These are phyloP conservation scores for Cephus spinipes DNA, from an alignment of 2,888 invertebrate genomes.

Conservation along the genomic window DNA sequence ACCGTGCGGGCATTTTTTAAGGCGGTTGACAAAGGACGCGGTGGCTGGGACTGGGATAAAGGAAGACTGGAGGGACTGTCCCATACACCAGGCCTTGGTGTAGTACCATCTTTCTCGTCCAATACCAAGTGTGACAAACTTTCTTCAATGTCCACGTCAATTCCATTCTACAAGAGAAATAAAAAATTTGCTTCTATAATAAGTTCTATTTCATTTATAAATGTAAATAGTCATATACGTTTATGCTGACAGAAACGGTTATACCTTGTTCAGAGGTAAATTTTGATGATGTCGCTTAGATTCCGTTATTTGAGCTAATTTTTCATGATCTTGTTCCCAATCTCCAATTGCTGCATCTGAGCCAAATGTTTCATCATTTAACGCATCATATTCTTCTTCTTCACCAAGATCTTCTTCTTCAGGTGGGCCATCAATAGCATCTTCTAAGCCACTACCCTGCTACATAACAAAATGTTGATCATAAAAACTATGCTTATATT, in stretches of 20 bases:
- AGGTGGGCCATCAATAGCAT: slow-evolving; percentile 62
- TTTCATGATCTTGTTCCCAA: slow-evolving; percentile 81
- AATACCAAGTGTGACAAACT: slow-evolving; percentile 72
- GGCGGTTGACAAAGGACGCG: slow-evolving; percentile 36
- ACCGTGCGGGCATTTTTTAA: slow-evolving; percentile 78
- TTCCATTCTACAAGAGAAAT: slow-evolving; percentile 44
- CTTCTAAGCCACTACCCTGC: slow-evolving; percentile 51
- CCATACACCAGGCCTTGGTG: slow-evolving; percentile 68
- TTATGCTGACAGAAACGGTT: neutral
- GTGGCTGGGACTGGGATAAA: slow-evolving; percentile 41
- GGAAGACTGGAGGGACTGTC: slow-evolving; percentile 61
- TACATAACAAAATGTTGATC: neutral
- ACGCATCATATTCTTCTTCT: slow-evolving; percentile 90
- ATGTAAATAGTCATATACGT: neutral
- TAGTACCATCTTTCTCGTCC: slow-evolving; percentile 70
- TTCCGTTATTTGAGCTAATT: slow-evolving; percentile 74
- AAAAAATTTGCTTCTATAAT: neutral
- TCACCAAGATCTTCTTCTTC: slow-evolving; percentile 75
- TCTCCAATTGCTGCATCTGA: slow-evolving; percentile 77
- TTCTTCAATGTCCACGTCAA: slow-evolving; percentile 66
- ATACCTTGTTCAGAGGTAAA: slow-evolving; percentile 8
- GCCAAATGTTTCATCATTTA: slow-evolving; percentile 94
- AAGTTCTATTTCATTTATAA: neutral
- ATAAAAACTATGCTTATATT: neutral
- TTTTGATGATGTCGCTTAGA: slow-evolving; percentile 59